Evolutionary conservation across 2,888 invertebrate species (phyloP), one percentile per base, ranked within the genome.

Genomic region (Tenthredo livida): DNA sequence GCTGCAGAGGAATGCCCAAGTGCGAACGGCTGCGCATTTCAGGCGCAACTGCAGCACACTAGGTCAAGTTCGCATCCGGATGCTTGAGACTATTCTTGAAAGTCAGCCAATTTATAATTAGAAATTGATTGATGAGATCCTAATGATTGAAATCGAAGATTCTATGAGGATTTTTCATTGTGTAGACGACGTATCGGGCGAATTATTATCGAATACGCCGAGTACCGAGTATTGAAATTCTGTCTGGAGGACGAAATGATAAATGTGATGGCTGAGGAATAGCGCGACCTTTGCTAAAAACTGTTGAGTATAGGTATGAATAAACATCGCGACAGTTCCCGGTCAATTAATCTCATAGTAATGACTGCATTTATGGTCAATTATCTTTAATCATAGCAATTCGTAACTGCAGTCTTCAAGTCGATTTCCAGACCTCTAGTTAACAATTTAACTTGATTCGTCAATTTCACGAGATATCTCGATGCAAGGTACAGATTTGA

Each of bases 41-140:
- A 50, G 25, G 75, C 75, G 43, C 37, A 47, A 75, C 50, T 47
- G n/a, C 43, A 43, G 21, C 47, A 37, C 75, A 58, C 33, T 78
- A 54, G 78, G 78, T 78, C 78, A 78, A 78, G 78, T 78, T 78
- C 78, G 29, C 21, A 58, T 58, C 54, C 58, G 78, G 54, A 58
- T 78, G 58, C 37, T 54, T 58, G 17, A 54, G 33, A 78, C 43
- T 37, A 3, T 58, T n/a, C 58, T 78, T 78, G 78, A 78, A 43
- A 78, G n/a, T 58, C 21, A 17, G 78, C 78, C 78, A 78, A 78
- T 58, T 58, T 78, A 33, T 78, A 58, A 58, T 54, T 78, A 75
- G 75, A 75, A 25, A 25, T 43, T 75, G 15, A 75, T 75, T 75
- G 25, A 47, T 25, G 50, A 25, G 25, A 75, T 75, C 47, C 37